Percentiles rank a stretch among this genome's conserved stretches.
phyloP scores from a whole-genome alignment of 2,888 invertebrate genomes.

The Diploptera punctata region DNA sequence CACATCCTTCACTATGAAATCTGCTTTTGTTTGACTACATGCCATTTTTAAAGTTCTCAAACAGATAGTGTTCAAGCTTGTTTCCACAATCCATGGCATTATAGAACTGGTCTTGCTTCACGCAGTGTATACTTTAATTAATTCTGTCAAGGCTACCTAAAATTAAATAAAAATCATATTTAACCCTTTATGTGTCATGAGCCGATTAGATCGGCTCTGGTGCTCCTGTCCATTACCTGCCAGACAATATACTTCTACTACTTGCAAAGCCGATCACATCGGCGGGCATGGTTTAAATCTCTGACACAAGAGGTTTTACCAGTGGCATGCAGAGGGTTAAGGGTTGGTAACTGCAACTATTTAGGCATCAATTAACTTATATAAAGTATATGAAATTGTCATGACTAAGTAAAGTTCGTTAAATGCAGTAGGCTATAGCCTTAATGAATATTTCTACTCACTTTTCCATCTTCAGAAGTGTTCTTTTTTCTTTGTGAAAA shows the following conservation, averaged over 20 bases:
- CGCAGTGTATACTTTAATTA: background rate
- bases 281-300: too few species aligned
- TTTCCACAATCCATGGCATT: background rate
- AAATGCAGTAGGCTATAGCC: background rate
- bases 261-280: too few species aligned
- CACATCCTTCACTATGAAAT: conserved; percentile 5
- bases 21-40: conserved; percentile 5
- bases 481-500: too few species aligned
- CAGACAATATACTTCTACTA: too few species aligned
- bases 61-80: conserved; percentile 1
- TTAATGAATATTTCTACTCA: background rate
- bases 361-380: background rate
- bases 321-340: too few species aligned
- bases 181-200: background rate
- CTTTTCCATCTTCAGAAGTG: background rate
- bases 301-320: too few species aligned
- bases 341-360: too few species aligned
- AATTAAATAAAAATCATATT: background rate
- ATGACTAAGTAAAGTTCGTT: background rate
- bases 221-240: too few species aligned
- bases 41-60: background rate
- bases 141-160: background rate
- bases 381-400: background rate
- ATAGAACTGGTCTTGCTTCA: background rate
- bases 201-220: too few species aligned